Conservation (phyloP, 2,888 invertebrate genomes). For the Cancer borealis region DNA sequence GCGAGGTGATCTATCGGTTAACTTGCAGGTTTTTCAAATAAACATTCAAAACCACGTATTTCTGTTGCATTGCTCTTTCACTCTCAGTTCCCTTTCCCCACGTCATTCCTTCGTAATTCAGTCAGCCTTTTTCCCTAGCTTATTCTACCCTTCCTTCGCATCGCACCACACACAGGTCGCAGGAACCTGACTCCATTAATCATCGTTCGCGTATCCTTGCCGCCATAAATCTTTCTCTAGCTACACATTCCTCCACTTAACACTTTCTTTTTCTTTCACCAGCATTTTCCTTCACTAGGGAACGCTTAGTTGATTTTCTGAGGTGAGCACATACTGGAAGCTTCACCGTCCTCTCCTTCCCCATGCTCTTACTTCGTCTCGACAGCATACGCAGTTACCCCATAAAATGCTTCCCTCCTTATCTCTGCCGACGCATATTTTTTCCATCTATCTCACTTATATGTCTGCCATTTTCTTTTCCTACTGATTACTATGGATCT, state of each 20-base stretch:
- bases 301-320: not conserved
- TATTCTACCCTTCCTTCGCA: not conserved
- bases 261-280: not conserved
- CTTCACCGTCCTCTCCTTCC: not conserved
- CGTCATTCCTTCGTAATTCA: not conserved
- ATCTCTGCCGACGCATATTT: not conserved
- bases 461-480: too few relatives aligned
- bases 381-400: not conserved
- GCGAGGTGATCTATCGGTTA: not conserved
- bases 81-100: not conserved
- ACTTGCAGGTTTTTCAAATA: not conserved
- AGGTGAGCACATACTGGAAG: not conserved
- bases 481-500: not conserved
- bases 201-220: slow-evolving; percentile 22
- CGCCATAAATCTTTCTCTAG: not conserved
- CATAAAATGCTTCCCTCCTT: not conserved
- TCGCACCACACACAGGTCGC: not conserved
- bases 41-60: not conserved
- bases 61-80: not conserved
- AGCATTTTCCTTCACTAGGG: not conserved
- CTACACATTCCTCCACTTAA: not conserved
- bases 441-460: not conserved
- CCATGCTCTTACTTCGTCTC: not conserved
- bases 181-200: not conserved
- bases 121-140: not conserved